phyloP scores from a whole-genome alignment of 2,888 invertebrate genomes.

The Raillietiella orientalis region DNA sequence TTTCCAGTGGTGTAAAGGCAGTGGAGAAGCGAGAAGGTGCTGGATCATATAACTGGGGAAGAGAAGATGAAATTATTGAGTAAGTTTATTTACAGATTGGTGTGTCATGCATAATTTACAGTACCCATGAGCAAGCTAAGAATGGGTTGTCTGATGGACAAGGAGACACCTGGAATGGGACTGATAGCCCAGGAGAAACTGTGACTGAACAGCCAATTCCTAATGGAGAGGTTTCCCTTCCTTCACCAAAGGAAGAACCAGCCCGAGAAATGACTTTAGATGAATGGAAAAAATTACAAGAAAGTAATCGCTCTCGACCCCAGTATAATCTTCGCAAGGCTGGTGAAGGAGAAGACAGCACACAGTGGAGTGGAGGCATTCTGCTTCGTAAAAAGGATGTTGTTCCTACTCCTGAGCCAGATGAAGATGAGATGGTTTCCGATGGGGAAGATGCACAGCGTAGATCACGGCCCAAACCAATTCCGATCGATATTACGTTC shows the following conservation, averaged over 20 bases:
- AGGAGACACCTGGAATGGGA: too few relatives aligned
- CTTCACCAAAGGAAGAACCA: constrained; percentile 33
- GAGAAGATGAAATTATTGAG: constrained; percentile 62
- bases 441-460: constrained; percentile 22
- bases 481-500: neutral
- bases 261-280: constrained; percentile 64
- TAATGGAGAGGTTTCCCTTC: too few relatives aligned
- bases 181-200: constrained; percentile 7
- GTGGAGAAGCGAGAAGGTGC: constrained; percentile 78
- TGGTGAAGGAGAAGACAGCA: constrained; percentile 65
- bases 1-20: constrained; percentile 47
- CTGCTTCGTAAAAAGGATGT: constrained; percentile 34
- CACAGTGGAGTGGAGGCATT: constrained; percentile 31
- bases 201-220: too few relatives aligned
- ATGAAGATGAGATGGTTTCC: constrained; percentile 28
- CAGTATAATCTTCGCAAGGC: constrained; percentile 72
- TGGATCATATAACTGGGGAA: constrained; percentile 87
- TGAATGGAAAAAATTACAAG: constrained; percentile 64
- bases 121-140: too few relatives aligned
- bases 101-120: constrained; percentile 1
- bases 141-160: too few relatives aligned
- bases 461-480: too few relatives aligned
- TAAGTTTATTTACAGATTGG: constrained; percentile 14
- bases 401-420: constrained; percentile 28
- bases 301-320: constrained; percentile 37